These are phyloP conservation scores for Monochamus saltuarius DNA, from an alignment of 1,140 invertebrate genomes.

Conservation along the genomic window DNA sequence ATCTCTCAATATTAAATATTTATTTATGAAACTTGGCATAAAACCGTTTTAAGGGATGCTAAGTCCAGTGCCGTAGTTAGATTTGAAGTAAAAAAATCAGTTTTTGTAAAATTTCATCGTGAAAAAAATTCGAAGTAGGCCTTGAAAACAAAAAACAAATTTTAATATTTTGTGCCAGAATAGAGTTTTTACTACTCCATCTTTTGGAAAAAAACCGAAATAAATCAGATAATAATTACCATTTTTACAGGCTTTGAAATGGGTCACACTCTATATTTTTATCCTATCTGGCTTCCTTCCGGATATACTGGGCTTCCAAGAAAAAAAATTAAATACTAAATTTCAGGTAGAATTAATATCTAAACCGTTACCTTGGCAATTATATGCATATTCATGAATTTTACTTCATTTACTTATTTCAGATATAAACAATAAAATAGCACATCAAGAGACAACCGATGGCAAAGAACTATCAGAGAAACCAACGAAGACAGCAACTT, in stretches of 20 bases:
- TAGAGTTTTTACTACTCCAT: too few species aligned
- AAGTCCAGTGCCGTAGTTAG: background rate
- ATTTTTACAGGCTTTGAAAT: background rate
- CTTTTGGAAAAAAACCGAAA: background rate
- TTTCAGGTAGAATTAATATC: background rate
- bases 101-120: background rate
- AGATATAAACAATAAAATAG: background rate
- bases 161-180: too few species aligned
- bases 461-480: background rate
- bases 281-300: background rate
- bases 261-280: background rate
- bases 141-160: too few species aligned
- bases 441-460: background rate
- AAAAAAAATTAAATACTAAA: background rate
- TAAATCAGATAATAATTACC: background rate
- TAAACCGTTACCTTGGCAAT: too few species aligned
- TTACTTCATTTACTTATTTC: background rate
- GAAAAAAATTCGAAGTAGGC: too few species aligned
- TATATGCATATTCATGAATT: too few species aligned
- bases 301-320: background rate
- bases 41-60: too few species aligned
- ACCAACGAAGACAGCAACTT: background rate
- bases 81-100: background rate
- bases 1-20: too few species aligned
- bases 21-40: too few species aligned